Conservation (phyloP, 2,888 invertebrate genomes). For the Endomychus coccineus region DNA sequence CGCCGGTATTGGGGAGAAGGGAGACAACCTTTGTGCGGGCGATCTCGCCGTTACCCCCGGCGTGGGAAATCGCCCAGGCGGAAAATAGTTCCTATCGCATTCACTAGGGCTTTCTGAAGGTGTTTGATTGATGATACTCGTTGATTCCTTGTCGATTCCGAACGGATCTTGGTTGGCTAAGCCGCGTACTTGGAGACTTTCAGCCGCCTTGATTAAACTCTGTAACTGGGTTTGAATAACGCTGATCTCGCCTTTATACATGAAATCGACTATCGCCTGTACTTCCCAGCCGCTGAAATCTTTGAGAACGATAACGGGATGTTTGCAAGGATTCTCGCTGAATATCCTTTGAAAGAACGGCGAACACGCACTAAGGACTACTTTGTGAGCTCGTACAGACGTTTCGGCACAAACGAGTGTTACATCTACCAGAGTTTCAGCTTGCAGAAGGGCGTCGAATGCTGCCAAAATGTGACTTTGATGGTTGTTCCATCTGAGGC, state of each 20-base stretch:
- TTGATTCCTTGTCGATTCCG: constrained; percentile 38
- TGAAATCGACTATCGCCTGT: constrained; percentile 84
- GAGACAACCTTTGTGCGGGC: constrained; percentile 13
- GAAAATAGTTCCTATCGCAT: constrained; percentile 36
- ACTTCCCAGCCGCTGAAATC: constrained; percentile 86
- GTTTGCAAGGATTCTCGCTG: constrained; percentile 86
- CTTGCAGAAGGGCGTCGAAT: constrained; percentile 81
- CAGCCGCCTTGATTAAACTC: constrained; percentile 79
- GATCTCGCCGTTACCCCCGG: constrained; percentile 29
- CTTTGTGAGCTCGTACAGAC: constrained; percentile 82
- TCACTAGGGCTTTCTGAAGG: constrained; percentile 44
- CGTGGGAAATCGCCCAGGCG: constrained; percentile 46
- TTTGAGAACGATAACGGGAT: constrained; percentile 86
- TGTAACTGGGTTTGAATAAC: constrained; percentile 79
- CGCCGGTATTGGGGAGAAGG: constrained; percentile 38
- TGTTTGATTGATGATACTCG: constrained; percentile 35
- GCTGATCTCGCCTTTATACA: constrained; percentile 89
- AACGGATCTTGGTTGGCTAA: constrained; percentile 27
- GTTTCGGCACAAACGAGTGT: constrained; percentile 83
- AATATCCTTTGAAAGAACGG: constrained; percentile 86
- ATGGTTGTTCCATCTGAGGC: constrained; percentile 91
- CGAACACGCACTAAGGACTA: constrained; percentile 82
- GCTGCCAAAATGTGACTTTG: constrained; percentile 80
- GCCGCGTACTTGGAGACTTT: constrained; percentile 61
- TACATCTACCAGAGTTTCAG: constrained; percentile 82